A percentile compares a stretch with the other conserved stretches of the same genome.
These are phyloP conservation scores for Drosophila tanythrix DNA, from an alignment of 2,888 invertebrate species.

Conservation along the genomic window DNA sequence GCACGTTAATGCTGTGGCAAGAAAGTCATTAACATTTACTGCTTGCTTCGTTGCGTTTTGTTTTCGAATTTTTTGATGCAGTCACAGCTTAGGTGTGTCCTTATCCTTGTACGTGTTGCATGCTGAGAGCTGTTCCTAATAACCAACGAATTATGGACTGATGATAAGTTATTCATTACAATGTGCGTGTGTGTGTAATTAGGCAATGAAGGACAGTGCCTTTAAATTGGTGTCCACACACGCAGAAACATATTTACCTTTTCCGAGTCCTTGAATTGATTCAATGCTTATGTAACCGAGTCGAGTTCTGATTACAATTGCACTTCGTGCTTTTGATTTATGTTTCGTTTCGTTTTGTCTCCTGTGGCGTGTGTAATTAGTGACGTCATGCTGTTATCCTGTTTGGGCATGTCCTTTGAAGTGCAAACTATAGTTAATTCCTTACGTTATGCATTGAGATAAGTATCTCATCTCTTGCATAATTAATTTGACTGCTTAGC, in stretches of 20 bases:
- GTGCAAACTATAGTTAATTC: constrained; percentile 7
- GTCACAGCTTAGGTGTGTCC: neutral
- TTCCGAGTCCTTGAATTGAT: neutral
- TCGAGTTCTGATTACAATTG: constrained; percentile 1
- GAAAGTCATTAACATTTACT: constrained; percentile 65
- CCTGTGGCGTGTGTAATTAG: constrained; percentile 8
- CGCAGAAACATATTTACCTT: constrained; percentile 5
- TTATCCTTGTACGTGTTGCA: constrained; percentile 50
- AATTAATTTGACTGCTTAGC: neutral
- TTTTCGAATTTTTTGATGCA: constrained; percentile 37
- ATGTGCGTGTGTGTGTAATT: constrained; percentile 39
- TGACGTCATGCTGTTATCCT: neutral
- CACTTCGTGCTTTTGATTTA: constrained; percentile 2
- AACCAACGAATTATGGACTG: constrained; percentile 42
- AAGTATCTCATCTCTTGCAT: constrained; percentile 15
- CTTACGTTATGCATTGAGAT: constrained; percentile 19
- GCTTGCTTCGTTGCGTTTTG: constrained; percentile 58
- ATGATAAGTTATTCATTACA: constrained; percentile 45
- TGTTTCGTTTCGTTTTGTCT: neutral
- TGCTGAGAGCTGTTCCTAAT: constrained; percentile 14
- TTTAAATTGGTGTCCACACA: constrained; percentile 28
- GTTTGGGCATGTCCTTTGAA: constrained; percentile 29
- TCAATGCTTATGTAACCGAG: neutral
- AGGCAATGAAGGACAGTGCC: constrained; percentile 23
- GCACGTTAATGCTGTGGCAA: constrained; percentile 34